phyloP scores from a whole-genome alignment of 2,888 invertebrate genomes.

The Synergus japonicus region DNA sequence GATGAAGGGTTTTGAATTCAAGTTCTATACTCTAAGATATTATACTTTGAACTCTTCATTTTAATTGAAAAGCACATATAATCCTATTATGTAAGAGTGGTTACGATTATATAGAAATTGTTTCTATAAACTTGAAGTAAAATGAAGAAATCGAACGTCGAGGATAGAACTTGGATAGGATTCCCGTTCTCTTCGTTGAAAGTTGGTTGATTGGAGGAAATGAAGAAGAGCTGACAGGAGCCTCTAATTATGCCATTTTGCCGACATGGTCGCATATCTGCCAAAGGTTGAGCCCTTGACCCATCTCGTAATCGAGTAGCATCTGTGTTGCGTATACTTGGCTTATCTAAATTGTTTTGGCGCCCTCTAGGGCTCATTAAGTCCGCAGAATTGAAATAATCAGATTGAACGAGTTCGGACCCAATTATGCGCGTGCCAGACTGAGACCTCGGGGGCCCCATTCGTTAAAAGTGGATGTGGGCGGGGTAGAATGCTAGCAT shows the following conservation, averaged over 20 bases:
- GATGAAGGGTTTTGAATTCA: too few relatives aligned
- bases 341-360: conserved; percentile 60
- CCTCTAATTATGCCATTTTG: conserved; percentile 33
- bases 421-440: conserved; percentile 57
- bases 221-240: conserved; percentile 27
- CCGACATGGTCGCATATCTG: conserved; percentile 23
- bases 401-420: conserved; percentile 54
- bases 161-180: too few relatives aligned
- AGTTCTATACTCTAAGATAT: too few relatives aligned
- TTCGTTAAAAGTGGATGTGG: conserved; percentile 51
- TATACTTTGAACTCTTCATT: too few relatives aligned
- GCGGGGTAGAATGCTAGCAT: conserved; percentile 43
- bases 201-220: conserved; percentile 23
- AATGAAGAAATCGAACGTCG: too few relatives aligned
- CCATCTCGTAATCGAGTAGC: conserved; percentile 41
- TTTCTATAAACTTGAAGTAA: too few relatives aligned
- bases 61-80: too few relatives aligned
- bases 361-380: conserved; percentile 54
- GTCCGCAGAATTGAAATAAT: conserved; percentile 53
- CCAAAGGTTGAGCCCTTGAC: conserved; percentile 12
- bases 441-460: conserved; percentile 30
- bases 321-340: conserved; percentile 47
- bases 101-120: neutral
- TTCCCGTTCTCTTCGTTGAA: neutral
- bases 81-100: too few relatives aligned